phyloP scores from a whole-genome alignment of 2,888 invertebrate species.

The Gryllus longicercus region DNA sequence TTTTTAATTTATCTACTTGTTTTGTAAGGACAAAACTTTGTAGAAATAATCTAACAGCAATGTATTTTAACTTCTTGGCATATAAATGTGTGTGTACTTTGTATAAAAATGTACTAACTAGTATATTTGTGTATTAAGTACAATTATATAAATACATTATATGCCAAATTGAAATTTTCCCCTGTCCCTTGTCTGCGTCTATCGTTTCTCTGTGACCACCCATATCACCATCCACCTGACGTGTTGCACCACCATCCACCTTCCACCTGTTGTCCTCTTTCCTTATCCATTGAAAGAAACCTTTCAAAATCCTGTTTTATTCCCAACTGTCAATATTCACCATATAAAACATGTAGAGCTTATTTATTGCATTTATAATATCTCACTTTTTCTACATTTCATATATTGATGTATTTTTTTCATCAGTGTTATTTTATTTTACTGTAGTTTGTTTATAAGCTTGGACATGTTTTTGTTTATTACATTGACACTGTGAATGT shows the following conservation, averaged over 20 bases:
- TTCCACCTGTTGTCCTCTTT: conserved; percentile 3
- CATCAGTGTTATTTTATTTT: conserved; percentile 28
- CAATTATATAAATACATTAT: conserved; percentile 20
- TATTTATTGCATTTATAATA: conserved; percentile 36
- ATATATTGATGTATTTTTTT: conserved; percentile 33
- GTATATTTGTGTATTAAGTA: conserved; percentile 20
- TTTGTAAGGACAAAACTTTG: conserved; percentile 21
- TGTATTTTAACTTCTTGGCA: conserved; percentile 21
- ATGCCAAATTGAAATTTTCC: conserved; percentile 44
- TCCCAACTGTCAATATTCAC: conserved; percentile 25
- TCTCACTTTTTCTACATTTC: conserved; percentile 33
- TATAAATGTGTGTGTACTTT: neutral
- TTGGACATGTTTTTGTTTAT: conserved; percentile 29
- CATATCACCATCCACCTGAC: conserved; percentile 21
- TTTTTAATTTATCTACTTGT: conserved; percentile 25
- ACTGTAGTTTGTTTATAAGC: conserved; percentile 28
- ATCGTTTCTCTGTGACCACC: conserved; percentile 55
- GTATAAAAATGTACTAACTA: conserved; percentile 12
- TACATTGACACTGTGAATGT: conserved; percentile 24
- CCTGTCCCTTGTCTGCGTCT: conserved; percentile 79
- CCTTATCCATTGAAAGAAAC: neutral
- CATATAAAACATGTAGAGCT: conserved; percentile 27
- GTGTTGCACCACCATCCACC: neutral
- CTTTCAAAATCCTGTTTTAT: neutral
- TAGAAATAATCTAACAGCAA: conserved; percentile 20